phyloP scores from a whole-genome alignment of 2,797 vertebrate genomes.

The Ataeniobius toweri region DNA sequence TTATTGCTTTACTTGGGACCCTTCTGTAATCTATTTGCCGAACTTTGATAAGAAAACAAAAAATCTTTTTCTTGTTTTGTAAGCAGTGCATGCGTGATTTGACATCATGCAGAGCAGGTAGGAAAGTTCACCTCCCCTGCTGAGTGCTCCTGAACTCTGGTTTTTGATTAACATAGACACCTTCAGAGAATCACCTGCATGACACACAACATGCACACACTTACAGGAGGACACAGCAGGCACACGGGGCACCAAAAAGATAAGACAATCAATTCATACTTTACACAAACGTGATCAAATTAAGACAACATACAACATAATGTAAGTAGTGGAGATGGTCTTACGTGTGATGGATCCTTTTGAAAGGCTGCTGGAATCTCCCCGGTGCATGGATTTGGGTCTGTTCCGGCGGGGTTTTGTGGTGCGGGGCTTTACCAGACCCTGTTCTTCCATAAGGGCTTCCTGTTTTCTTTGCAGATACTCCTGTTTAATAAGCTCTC shows the following conservation, averaged over 20 bases:
- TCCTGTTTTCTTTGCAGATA: slow-evolving; percentile 93
- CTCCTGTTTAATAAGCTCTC: slow-evolving; percentile 97
- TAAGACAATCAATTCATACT: neutral
- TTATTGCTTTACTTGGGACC: too few species aligned
- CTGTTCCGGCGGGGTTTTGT: slow-evolving; percentile 82
- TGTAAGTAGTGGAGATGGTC: slow-evolving; percentile 22
- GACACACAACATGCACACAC: slow-evolving; percentile 56
- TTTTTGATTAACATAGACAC: slow-evolving; percentile 70
- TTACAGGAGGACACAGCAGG: slow-evolving; percentile 16
- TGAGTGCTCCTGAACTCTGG: slow-evolving; percentile 67
- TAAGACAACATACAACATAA: neutral
- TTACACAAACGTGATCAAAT: neutral
- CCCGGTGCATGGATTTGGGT: slow-evolving; percentile 90
- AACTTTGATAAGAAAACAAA: slow-evolving; percentile 2
- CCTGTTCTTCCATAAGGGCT: slow-evolving; percentile 92
- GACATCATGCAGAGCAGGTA: slow-evolving; percentile 68
- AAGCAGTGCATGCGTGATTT: slow-evolving; percentile 14
- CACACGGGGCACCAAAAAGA: slow-evolving; percentile 1
- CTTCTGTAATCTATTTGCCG: neutral
- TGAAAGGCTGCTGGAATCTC: slow-evolving; percentile 78
- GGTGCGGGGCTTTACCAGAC: slow-evolving; percentile 85
- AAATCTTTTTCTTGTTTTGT: neutral
- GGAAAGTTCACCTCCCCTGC: slow-evolving; percentile 72
- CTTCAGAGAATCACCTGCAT: slow-evolving; percentile 71
- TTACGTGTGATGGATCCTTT: slow-evolving; percentile 88